Conservation (phyloP, 2,113 vertebrate species). For the Ibidorhyncha struthersii region DNA sequence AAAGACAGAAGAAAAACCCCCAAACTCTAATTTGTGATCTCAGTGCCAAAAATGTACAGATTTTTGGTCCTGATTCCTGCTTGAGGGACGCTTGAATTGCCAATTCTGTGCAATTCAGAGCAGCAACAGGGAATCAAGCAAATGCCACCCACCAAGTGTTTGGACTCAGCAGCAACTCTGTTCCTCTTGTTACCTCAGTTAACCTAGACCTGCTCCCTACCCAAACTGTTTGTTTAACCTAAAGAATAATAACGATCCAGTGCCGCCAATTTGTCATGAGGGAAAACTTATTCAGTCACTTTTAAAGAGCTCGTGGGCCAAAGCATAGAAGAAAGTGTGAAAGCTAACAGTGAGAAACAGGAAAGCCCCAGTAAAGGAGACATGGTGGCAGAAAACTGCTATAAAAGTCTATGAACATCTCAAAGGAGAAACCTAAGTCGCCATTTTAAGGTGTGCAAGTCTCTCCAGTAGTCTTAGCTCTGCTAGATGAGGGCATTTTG, state of each 20-base stretch:
- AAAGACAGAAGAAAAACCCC: background rate
- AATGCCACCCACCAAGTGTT: slow-evolving; percentile 59
- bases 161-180: slow-evolving; percentile 29
- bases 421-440: background rate
- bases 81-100: background rate
- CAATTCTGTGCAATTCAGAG: background rate
- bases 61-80: background rate
- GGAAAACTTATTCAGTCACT: slow-evolving; percentile 14
- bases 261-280: slow-evolving; percentile 41
- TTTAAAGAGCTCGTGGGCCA: background rate
- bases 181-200: slow-evolving; percentile 46
- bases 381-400: background rate
- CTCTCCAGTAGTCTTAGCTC: background rate
- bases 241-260: slow-evolving; percentile 50
- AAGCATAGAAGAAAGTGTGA: background rate
- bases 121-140: background rate
- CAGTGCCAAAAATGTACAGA: background rate
- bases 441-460: background rate
- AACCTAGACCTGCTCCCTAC: slow-evolving; percentile 49
- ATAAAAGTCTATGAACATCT: background rate
- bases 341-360: background rate
- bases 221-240: slow-evolving; percentile 62
- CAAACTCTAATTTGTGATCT: background rate
- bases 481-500: background rate
- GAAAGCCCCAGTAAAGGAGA: background rate